Percentiles rank a stretch among this genome's conserved stretches.
Evolutionary conservation across 2,113 vertebrate species (phyloP).

Genomic region (Vombatus ursinus): DNA sequence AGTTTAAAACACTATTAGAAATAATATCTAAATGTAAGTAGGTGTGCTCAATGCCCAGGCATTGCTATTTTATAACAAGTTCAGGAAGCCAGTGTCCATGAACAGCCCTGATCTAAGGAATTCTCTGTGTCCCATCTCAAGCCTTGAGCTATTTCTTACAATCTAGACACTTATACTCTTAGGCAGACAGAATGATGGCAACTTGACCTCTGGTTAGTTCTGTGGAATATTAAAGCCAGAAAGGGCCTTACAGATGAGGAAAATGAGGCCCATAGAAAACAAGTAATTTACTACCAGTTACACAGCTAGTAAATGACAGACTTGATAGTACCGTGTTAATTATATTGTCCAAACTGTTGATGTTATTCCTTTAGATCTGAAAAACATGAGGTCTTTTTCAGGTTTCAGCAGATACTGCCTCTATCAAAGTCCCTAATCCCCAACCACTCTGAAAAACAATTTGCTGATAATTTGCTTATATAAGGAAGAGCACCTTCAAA

Average conservation of each 20-base stretch:
- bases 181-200: neutral
- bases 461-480: neutral
- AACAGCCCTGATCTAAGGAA: neutral
- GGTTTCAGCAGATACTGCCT: neutral
- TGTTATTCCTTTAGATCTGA: neutral
- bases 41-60: neutral
- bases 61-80: neutral
- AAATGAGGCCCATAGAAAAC: neutral
- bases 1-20: neutral
- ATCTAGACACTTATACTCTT: neutral
- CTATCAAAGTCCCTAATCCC: neutral
- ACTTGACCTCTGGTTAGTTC: neutral
- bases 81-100: neutral
- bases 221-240: neutral
- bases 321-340: neutral
- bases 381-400: neutral
- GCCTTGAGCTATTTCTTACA: neutral
- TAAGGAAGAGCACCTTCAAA: neutral
- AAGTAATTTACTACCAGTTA: neutral
- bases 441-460: neutral
- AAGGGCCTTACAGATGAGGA: neutral
- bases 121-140: neutral
- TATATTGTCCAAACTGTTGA: neutral
- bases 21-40: neutral
- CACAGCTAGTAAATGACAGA: neutral